Base-by-base conservation (phyloP, 2,113 vertebrate genomes). In the Chauna torquata region DNA sequence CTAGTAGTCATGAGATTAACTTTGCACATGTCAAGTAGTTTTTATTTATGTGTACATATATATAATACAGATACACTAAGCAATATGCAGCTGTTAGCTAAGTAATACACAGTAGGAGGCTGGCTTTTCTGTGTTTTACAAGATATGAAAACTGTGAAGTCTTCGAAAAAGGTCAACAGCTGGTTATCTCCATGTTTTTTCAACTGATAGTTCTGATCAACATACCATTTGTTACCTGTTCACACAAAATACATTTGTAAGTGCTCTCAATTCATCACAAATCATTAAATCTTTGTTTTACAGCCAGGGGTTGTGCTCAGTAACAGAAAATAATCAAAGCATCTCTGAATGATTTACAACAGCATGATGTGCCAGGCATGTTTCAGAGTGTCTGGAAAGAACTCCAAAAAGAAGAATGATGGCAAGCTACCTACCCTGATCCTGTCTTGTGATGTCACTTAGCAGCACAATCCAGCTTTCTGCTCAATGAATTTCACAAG, bases 21-120 rank as follows among this genome's bases (percentile, higher is more conserved):
- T 68, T 71, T 79, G 50, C 52, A 59, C 23, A 71, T 62, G 34
- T 4, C 24, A 68, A 83, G 71, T 44, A 76, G 8, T 19, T 58
- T 64, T 45, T 13, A 19, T 19, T 2, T 34, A 4, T 25, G 12
- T n/a, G 0, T 65, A 2, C 38, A 0, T 23, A 32, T 30, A 64
- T 36, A 36, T 58, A n/a, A 36, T 40, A 64, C 38, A 64, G 30
- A 32, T 32, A 12, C 24, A 25, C 25, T 72, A 83, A 38, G 54
- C 16, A 61, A 44, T 65, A 88, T 22, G 34, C 25, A 66, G 34
- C 47, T 62, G 69, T 40, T 72, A 80, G 34, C 6, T 86, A 25
- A 3, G 3, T 69, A 78, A 71, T 36, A 23, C 16, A 52, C 40
- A 65, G n/a, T 19, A 84, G n/a, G 20, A 90, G 44, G 38, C 24